Evolutionary conservation across 2,113 vertebrate species (phyloP), one percentile per base, ranked within the genome.

Genomic region (Nothoprocta perdicaria): DNA sequence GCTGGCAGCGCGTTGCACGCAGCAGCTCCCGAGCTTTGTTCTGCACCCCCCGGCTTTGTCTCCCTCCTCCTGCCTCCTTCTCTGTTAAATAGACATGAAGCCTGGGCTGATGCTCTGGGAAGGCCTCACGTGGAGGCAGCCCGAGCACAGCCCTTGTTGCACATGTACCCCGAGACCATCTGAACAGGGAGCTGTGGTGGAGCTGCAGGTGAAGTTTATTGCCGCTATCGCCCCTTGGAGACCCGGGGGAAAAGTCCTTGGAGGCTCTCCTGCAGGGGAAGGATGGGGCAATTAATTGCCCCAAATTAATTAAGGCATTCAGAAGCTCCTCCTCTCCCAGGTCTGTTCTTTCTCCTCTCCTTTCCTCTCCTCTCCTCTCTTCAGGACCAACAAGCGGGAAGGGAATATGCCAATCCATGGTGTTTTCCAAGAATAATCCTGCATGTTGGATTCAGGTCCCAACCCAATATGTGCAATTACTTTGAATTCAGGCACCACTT

Each of bases 401-500:
- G 66, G 10, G 41, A 40, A 77, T 11, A 35, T n/a, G 43, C 75
- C 40, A 53, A 40, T 33, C 31, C 23, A 24, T 6, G 27, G 22
- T n/a, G 29, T 16, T 63, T 88, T 60, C 74, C 53, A 52, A 78
- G 46, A 61, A 31, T 52, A 86, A 66, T 45, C 27, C 0, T 52
- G 6, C 15, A 14, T 2, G 38, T 61, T 1, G 5, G 57, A 69
- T 19, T 35, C 62, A 80, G 6, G 50, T 29, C 57, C 43, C 38
- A 61, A 40, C 8, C 14, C 1, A 1, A 12, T 57, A 21, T 1
- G 0, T 46, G 68, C 0, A 0, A 40, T 38, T 16, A 16, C 26
- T 26, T 67, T 72, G 46, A 85, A 31, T 76, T 35, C 46, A 48
- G 69, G 19, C 57, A 60, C 63, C 15, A 9, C 22, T 65, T 0